Evolutionary conservation across 2,888 invertebrate species (phyloP), one percentile per base, ranked within the genome.

Genomic region (Watsonalla binaria): DNA sequence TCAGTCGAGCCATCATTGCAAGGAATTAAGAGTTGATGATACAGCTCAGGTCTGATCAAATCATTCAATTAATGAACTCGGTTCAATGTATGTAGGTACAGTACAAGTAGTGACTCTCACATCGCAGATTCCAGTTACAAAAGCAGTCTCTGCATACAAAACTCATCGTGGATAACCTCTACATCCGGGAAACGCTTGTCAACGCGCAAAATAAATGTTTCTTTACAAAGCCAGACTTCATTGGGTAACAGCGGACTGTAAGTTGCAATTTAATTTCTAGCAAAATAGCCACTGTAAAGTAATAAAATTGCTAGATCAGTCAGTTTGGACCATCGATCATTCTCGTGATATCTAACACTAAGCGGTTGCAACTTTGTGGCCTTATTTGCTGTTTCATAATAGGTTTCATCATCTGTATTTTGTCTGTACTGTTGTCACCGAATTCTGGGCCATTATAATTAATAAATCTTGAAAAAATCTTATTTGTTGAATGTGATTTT

Each of bases 121-220:
- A 13, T 6, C 47, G 34, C 7, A 13, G 47, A 48, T 48, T 48
- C 5, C 47, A 34, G 35, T 35, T 35, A 35, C 13, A 8, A 34
- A 47, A 34, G 37, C 37, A 37, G 37, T 4, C n/a, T 33, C n/a
- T 33, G 35, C 39, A 49, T 37, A 14, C 49, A 14, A 5, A 49
- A 39, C 14, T n/a, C 11, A 51, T 47, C 53, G 47, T 51, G 47
- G 51, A 59, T 64, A 62, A 65, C 63, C 55, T 53, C 50, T 7
- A 34, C 54, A 59, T 69, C 66, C 72, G 64, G 68, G 57, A 67
- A 63, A 59, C 56, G 37, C 55, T n/a, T 49, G 49, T 49, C 49
- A 15, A 13, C 37, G 39, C 37, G 15, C 13, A 13, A 14, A 49
- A 49, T 14, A 6, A 34, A 48, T 13, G 13, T 35, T 35, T 35